Conservation (phyloP, 2,797 vertebrate genomes). For the Paramormyrops hopkinsi region DNA sequence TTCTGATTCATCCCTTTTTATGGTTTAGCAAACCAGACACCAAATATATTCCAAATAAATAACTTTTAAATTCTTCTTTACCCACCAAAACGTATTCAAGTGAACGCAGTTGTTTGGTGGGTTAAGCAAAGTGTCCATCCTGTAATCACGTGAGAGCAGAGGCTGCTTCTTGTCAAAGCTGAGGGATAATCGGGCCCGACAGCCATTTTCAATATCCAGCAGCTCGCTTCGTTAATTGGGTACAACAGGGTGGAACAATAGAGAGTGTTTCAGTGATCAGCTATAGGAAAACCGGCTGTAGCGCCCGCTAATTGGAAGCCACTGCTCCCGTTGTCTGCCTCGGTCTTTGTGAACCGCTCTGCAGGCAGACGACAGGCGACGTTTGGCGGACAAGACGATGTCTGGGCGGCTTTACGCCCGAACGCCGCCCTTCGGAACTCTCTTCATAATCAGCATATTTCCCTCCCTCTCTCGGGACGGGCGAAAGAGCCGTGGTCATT, state of each 20-base stretch:
- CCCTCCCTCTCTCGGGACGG: conserved; percentile 28
- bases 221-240: conserved; percentile 43
- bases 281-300: conserved; percentile 10
- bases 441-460: conserved; percentile 25
- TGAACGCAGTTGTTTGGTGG: background rate
- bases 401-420: conserved; percentile 40
- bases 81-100: background rate
- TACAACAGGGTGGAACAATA: conserved; percentile 37
- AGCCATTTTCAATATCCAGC: conserved; percentile 34
- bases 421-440: conserved; percentile 24
- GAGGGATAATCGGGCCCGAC: conserved; percentile 37
- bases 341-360: conserved; percentile 34
- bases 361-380: conserved; percentile 45
- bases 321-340: conserved; percentile 22
- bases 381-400: conserved; percentile 40
- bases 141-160: background rate
- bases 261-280: conserved; percentile 29
- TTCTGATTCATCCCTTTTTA: background rate
- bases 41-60: background rate
- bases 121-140: background rate
- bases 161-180: background rate
- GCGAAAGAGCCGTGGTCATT: conserved; percentile 33
- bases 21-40: background rate
- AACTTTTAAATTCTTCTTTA: background rate
- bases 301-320: conserved; percentile 35